phyloP scores from a whole-genome alignment of 2,888 invertebrate species.

The Dioctria rufipes region DNA sequence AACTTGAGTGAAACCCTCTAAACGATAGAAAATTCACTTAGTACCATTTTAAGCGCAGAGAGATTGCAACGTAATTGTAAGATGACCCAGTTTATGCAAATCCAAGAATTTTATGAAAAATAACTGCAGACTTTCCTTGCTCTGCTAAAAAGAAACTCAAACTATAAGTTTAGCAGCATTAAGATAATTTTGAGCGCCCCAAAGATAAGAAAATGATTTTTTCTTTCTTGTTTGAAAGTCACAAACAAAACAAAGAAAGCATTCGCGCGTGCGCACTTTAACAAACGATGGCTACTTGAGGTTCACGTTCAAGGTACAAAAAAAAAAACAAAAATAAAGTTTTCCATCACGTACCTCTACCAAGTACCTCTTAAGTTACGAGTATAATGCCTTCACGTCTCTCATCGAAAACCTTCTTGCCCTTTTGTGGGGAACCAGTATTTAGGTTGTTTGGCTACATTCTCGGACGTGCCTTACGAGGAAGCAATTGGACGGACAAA shows the following conservation, averaged over 20 bases:
- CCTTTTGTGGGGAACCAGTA: background rate
- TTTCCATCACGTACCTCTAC: background rate
- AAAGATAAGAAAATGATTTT: conserved; percentile 31
- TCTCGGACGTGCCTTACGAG: conserved; percentile 4
- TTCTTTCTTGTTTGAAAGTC: background rate
- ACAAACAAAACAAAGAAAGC: conserved; percentile 30
- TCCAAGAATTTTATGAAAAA: conserved; percentile 30
- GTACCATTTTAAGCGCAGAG: background rate
- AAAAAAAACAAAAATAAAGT: background rate
- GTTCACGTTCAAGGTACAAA: background rate
- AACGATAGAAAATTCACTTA: background rate
- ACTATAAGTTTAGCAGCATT: background rate
- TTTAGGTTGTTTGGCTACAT: background rate
- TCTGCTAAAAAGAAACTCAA: background rate
- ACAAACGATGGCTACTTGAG: conserved; percentile 5
- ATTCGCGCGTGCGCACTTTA: conserved; percentile 31
- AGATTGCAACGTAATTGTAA: conserved; percentile 2
- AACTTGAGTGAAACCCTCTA: background rate
- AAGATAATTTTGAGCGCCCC: background rate
- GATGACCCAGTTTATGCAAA: conserved; percentile 31
- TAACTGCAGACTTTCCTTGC: conserved; percentile 21
- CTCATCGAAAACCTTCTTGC: background rate
- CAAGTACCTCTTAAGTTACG: background rate
- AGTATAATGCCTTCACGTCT: background rate
- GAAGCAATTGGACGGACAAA: background rate